Base-by-base conservation (phyloP, 2,797 vertebrate genomes). In the Champsocephalus gunnari region DNA sequence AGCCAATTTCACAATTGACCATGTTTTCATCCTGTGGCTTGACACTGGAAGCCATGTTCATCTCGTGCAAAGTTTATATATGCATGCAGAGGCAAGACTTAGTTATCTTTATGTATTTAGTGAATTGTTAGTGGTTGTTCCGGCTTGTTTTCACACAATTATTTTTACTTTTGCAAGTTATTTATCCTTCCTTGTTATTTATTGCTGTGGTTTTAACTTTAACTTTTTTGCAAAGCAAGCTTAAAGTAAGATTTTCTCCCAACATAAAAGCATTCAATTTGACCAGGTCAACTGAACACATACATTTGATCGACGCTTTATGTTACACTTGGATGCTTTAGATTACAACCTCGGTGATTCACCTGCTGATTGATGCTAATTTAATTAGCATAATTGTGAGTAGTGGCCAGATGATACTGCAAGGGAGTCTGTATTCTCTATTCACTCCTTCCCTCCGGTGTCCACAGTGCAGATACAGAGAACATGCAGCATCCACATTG, bases 381-480 rank as follows among this genome's bases (percentile, higher is more conserved):
- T 62, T 75, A 73, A 89, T 84, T 71, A 73, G 57, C 49, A 53
- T 62, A 28, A 45, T 5, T 80, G 45, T 62, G 50, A 73, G 19
- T 56, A 59, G 65, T 63, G 54, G 47, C 56, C 47, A 9, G 9
- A 58, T 64, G 9, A 5, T 45, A 43, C 56, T 73, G 38, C 9
- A 6, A 49, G 17, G 28, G 61, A 70, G 55, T 61, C 58, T 60
- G 66, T 61, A 63, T 61, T 41, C 50, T 64, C 45, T 41, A 53
- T 16, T 57, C 59, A 50, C 51, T 66, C 32, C 10, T n/a, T 24
- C 32, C 71, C 38, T 71, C 41, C 32, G 28, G 17, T 53, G 45
- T 59, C 66, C 75, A 69, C 56, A 17, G 47, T 38, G 53, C 71
- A 66, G 66, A 73, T 28, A 21, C 64, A 73, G 50, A 66, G 57